Percentiles rank a stretch among this genome's conserved stretches.
These are phyloP conservation scores for Maniola jurtina DNA, from an alignment of 1,140 invertebrate genomes.

Conservation along the genomic window DNA sequence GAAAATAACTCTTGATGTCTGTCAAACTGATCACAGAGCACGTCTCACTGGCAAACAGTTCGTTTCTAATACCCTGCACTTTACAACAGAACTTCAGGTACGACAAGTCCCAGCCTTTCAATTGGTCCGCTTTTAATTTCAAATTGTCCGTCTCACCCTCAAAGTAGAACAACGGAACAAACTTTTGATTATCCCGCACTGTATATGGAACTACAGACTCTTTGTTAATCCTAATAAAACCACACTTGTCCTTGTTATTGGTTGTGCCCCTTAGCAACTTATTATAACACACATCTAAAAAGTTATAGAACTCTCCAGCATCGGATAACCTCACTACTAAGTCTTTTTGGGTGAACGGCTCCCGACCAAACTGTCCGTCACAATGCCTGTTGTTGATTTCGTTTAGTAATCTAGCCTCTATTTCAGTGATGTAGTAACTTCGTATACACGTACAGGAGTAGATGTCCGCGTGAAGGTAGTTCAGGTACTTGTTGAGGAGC, in stretches of 20 bases:
- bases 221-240: constrained; percentile 96
- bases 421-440: constrained; percentile 95
- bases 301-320: constrained; percentile 94
- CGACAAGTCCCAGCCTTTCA: constrained; percentile 94
- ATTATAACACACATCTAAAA: constrained; percentile 92
- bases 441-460: constrained; percentile 93
- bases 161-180: constrained; percentile 96
- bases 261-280: constrained; percentile 85
- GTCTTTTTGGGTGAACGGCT: constrained; percentile 94
- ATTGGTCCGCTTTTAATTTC: constrained; percentile 89
- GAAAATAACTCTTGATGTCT: constrained; percentile 94
- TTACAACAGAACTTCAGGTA: constrained; percentile 97
- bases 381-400: constrained; percentile 97
- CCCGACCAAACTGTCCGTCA: constrained; percentile 92
- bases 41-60: constrained; percentile 92
- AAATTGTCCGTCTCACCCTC: constrained; percentile 95
- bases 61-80: constrained; percentile 94
- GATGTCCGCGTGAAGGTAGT: constrained; percentile 89
- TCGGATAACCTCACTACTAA: constrained; percentile 92
- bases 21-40: constrained; percentile 93
- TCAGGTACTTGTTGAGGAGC: constrained; percentile 91
- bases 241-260: constrained; percentile 89
- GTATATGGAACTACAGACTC: constrained; percentile 97
- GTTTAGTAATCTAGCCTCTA: constrained; percentile 93
- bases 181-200: constrained; percentile 88